These are phyloP conservation scores for Nomada fucata DNA, from an alignment of 2,888 invertebrate genomes.

Conservation along the genomic window DNA sequence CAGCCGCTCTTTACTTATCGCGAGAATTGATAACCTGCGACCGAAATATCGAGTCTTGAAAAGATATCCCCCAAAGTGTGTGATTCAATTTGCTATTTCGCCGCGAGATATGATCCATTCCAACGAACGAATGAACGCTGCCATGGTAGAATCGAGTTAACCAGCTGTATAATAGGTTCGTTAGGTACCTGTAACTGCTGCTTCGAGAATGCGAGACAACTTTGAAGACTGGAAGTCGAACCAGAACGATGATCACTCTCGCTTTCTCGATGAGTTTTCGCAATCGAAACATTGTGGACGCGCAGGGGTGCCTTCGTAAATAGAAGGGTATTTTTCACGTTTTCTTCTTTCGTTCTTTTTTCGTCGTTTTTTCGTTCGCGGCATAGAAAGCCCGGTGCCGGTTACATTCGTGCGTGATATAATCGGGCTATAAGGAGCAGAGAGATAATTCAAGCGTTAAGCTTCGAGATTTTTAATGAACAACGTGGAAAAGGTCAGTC, in stretches of 20 bases:
- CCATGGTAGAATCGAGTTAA: slow-evolving; percentile 7
- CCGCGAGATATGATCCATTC: not conserved
- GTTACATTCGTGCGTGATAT: slow-evolving; percentile 14
- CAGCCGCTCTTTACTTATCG: no score
- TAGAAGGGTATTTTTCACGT: not conserved
- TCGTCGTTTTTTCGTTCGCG: not conserved
- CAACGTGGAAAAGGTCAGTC: slow-evolving; percentile 43
- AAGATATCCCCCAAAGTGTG: no score
- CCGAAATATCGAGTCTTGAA: no score
- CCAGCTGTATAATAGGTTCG: slow-evolving; percentile 20
- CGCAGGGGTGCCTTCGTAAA: not conserved
- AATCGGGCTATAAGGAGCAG: slow-evolving; percentile 9
- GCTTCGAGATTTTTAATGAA: slow-evolving; percentile 26
- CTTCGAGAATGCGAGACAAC: slow-evolving; percentile 28
- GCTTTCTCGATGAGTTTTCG: slow-evolving; percentile 64
- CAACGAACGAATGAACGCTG: not conserved
- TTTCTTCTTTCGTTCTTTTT: not conserved
- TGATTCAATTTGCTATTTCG: no score
- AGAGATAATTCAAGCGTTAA: slow-evolving; percentile 46
- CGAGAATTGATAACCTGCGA: no score
- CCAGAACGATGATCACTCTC: slow-evolving; percentile 66
- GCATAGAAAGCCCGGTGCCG: not conserved
- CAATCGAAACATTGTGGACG: slow-evolving; percentile 29
- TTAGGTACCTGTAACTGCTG: not conserved
- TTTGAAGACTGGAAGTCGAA: slow-evolving; percentile 31